A percentile compares a stretch with the other conserved stretches of the same genome.
These are phyloP conservation scores for Papilio polyxenes DNA, from an alignment of 1,140 invertebrate genomes.

Conservation along the genomic window DNA sequence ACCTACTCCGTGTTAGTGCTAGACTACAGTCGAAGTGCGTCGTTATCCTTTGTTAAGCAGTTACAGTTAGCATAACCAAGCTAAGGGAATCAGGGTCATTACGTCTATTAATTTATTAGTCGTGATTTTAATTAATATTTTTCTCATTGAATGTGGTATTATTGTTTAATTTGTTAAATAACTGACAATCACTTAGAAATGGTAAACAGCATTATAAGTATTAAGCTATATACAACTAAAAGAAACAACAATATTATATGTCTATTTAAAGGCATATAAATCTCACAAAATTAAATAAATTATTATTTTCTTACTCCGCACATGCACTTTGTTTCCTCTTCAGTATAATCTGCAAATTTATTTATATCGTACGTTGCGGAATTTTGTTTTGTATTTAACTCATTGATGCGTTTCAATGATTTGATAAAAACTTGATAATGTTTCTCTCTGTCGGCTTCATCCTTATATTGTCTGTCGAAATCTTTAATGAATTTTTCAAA, in stretches of 20 bases:
- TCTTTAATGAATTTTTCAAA: constrained; percentile 56
- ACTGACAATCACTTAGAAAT: too few species aligned
- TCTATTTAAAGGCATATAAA: neutral
- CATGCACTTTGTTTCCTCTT: constrained; percentile 45
- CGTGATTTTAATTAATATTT: neutral
- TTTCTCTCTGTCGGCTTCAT: constrained; percentile 46
- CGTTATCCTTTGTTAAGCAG: neutral
- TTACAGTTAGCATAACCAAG: too few species aligned
- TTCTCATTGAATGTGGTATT: too few species aligned
- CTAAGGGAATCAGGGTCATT: too few species aligned
- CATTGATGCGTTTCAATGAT: constrained; percentile 53
- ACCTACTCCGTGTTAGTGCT: neutral
- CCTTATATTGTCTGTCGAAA: constrained; percentile 50
- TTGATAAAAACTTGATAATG: constrained; percentile 53
- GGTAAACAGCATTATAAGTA: too few species aligned
- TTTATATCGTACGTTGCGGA: constrained; percentile 49
- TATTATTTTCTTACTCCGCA: neutral
- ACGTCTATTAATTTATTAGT: too few species aligned
- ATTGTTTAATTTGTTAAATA: too few species aligned
- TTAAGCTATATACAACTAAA: too few species aligned
- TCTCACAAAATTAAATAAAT: neutral
- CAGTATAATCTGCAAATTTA: constrained; percentile 53
- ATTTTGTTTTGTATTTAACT: constrained; percentile 41
- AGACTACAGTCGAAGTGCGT: neutral
- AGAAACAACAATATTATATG: too few species aligned